Percentiles rank a stretch among this genome's conserved stretches.
Conservation (phyloP, 2,797 vertebrate species). For the Yasuhikotakia modesta region DNA sequence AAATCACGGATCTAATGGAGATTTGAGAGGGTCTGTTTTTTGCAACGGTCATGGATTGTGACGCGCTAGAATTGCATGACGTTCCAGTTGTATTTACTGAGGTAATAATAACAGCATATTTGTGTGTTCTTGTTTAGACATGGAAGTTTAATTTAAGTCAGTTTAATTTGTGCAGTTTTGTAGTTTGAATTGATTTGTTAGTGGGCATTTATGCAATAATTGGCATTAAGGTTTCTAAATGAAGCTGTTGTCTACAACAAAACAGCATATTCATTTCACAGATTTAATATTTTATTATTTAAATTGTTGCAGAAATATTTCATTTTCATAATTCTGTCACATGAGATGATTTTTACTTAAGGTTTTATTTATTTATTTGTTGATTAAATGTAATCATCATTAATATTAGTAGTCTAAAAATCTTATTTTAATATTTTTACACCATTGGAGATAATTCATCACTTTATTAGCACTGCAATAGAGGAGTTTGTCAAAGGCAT, state of each 20-base stretch:
- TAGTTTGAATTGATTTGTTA: constrained; percentile 19
- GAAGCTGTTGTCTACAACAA: background rate
- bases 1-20: constrained; percentile 53
- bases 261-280: background rate
- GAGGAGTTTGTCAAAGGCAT: constrained; percentile 26
- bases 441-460: constrained; percentile 13
- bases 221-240: constrained; percentile 14
- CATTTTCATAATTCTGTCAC: background rate
- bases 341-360: background rate
- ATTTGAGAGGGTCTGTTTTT: constrained; percentile 36
- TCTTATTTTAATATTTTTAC: constrained; percentile 25
- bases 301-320: background rate
- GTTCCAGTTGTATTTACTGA: constrained; percentile 64
- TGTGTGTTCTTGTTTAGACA: constrained; percentile 33
- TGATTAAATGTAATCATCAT: constrained; percentile 59
- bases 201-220: background rate
- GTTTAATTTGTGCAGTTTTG: constrained; percentile 37
- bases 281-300: background rate
- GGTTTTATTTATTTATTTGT: constrained; percentile 11
- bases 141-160: constrained; percentile 42
- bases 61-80: constrained; percentile 68
- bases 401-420: constrained; percentile 49
- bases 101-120: constrained; percentile 53
- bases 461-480: constrained; percentile 55
- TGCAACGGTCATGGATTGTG: constrained; percentile 55